phyloP scores from a whole-genome alignment of 2,888 invertebrate genomes.

The Tetramorium bicarinatum region DNA sequence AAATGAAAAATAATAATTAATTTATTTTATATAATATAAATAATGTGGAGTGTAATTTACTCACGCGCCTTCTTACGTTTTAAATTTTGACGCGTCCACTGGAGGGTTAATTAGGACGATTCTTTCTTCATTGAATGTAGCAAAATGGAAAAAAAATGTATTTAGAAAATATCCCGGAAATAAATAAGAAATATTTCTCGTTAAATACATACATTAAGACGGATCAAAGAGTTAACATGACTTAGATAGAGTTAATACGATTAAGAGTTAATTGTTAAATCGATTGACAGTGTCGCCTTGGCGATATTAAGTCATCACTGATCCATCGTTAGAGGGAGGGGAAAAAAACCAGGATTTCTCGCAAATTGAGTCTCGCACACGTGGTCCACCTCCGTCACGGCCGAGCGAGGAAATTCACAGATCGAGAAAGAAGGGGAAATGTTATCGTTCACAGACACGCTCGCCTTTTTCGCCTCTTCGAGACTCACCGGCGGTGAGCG shows the following conservation, averaged over 20 bases:
- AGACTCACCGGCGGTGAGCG: slow-evolving; percentile 41
- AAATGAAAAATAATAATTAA: too few relatives aligned
- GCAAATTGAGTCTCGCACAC: slow-evolving; percentile 19
- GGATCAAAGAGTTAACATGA: too few relatives aligned
- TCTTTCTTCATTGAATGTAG: not conserved
- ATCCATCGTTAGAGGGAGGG: not conserved
- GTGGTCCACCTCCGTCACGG: slow-evolving; percentile 12
- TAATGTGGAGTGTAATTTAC: too few relatives aligned
- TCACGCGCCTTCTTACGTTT: too few relatives aligned
- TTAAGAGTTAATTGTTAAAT: not conserved
- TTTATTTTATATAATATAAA: too few relatives aligned
- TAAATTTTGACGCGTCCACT: too few relatives aligned
- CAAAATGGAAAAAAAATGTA: not conserved
- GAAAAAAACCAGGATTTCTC: not conserved
- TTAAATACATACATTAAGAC: too few relatives aligned
- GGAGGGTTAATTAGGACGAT: too few relatives aligned
- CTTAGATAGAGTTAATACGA: not conserved
- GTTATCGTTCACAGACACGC: slow-evolving; percentile 74
- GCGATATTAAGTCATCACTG: not conserved
- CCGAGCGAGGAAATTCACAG: not conserved
- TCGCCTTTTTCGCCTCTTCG: slow-evolving; percentile 58
- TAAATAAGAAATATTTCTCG: not conserved
- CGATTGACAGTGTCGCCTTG: not conserved
- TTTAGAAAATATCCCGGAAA: not conserved
- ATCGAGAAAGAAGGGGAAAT: slow-evolving; percentile 28